These are phyloP conservation scores for Scopus umbretta DNA, from an alignment of 2,113 vertebrate genomes.

Conservation along the genomic window DNA sequence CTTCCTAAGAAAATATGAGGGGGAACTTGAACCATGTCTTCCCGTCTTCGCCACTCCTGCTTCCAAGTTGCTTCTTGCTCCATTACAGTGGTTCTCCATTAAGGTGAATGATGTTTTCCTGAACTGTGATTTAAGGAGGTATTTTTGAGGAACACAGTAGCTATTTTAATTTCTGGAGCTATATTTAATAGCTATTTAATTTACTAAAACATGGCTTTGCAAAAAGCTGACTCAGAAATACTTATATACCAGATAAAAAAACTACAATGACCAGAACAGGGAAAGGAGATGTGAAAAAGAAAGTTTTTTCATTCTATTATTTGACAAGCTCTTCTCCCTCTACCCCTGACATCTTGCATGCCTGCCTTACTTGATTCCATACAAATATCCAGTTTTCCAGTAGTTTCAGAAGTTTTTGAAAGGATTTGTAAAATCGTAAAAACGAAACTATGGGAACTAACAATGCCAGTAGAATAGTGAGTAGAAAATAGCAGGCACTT, in stretches of 20 bases:
- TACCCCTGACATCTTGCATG: background rate
- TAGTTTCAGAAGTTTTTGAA: background rate
- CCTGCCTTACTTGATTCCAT: background rate
- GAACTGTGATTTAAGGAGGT: slow-evolving; percentile 25
- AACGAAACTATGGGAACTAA: background rate
- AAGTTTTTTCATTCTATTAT: background rate
- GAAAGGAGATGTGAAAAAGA: background rate
- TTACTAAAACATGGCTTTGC: background rate
- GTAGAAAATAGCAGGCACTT: background rate
- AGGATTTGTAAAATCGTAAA: too few species aligned
- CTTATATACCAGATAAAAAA: background rate
- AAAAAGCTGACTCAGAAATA: slow-evolving; percentile 39
- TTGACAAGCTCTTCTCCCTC: background rate
- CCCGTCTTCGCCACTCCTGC: background rate
- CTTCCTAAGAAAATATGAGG: slow-evolving; percentile 35
- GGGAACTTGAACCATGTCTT: slow-evolving; percentile 27
- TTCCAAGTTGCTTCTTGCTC: slow-evolving; percentile 60
- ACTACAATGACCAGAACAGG: background rate
- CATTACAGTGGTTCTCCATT: slow-evolving; percentile 54
- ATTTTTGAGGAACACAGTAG: background rate
- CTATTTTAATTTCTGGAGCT: slow-evolving; percentile 32
- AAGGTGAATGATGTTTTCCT: slow-evolving; percentile 59
- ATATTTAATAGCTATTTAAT: slow-evolving; percentile 25
- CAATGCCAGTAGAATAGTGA: background rate
- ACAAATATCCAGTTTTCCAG: background rate